A percentile compares a stretch with the other conserved stretches of the same genome.
Conservation (phyloP, 2,888 invertebrate species). For the Cheilosia grossa region DNA sequence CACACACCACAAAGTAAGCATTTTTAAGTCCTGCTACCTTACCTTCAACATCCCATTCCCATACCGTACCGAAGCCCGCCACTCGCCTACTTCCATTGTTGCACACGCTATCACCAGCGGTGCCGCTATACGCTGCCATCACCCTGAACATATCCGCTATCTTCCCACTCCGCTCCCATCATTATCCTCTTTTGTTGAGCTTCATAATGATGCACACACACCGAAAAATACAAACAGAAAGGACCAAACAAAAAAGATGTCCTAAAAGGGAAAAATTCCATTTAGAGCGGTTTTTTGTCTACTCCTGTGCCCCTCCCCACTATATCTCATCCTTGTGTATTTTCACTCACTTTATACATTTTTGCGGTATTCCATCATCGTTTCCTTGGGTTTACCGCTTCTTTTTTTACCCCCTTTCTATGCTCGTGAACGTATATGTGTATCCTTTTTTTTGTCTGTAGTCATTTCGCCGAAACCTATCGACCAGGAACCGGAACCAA, state of each 20-base stretch:
- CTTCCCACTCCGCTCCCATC: constrained; percentile 51
- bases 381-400: constrained; percentile 53
- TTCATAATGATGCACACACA: constrained; percentile 68
- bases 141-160: constrained; percentile 60
- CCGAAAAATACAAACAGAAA: constrained; percentile 29
- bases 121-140: constrained; percentile 1
- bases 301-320: constrained; percentile 1
- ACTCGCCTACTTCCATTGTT: constrained; percentile 60
- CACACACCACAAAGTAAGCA: constrained; percentile 81
- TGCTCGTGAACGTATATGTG: constrained; percentile 15
- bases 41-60: constrained; percentile 7
- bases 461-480: constrained; percentile 84
- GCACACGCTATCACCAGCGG: constrained; percentile 47
- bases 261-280: constrained; percentile 67
- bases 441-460: constrained; percentile 72
- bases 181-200: constrained; percentile 61
- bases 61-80: neutral
- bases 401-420: constrained; percentile 23
- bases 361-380: constrained; percentile 68
- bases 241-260: constrained; percentile 48
- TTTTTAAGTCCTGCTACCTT: constrained; percentile 51
- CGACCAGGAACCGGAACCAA: constrained; percentile 85
- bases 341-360: constrained; percentile 72
- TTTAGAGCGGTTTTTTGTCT: constrained; percentile 57
- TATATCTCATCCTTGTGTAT: constrained; percentile 25